These are phyloP conservation scores for Apotomis capreana DNA, from an alignment of 2,888 invertebrate species.

Conservation along the genomic window DNA sequence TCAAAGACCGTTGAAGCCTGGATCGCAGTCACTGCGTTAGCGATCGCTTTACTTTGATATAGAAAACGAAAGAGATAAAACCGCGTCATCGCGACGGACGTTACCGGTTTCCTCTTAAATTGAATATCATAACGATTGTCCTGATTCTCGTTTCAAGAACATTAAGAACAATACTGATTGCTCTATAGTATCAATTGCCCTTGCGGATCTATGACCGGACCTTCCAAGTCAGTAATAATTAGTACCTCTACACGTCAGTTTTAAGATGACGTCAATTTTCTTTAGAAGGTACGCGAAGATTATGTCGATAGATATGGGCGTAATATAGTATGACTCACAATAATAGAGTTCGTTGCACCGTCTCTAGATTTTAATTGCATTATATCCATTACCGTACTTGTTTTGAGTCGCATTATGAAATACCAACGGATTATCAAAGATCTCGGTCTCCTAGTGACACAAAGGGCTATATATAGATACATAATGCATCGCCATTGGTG, in stretches of 20 bases:
- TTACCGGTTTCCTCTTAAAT: constrained; percentile 5
- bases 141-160: not conserved
- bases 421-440: too few relatives aligned
- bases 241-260: constrained; percentile 11
- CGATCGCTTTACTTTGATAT: not conserved
- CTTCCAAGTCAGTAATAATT: not conserved
- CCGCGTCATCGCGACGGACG: too few relatives aligned
- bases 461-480: not conserved
- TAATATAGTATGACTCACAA: constrained; percentile 33
- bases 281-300: constrained; percentile 25
- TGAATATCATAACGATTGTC: not conserved
- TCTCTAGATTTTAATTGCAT: constrained; percentile 3
- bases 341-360: constrained; percentile 32
- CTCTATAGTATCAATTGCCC: constrained; percentile 19
- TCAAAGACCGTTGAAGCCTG: not conserved
- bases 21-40: too few relatives aligned
- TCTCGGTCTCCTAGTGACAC: not conserved
- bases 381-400: not conserved
- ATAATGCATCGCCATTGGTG: constrained; percentile 5
- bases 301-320: constrained; percentile 20
- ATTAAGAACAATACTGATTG: constrained; percentile 17
- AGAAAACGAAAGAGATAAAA: not conserved
- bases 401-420: too few relatives aligned
- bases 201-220: constrained; percentile 11
- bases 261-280: constrained; percentile 38